These are phyloP conservation scores for Coccyzus lansbergi DNA, from an alignment of 2,797 vertebrate species.

Conservation along the genomic window DNA sequence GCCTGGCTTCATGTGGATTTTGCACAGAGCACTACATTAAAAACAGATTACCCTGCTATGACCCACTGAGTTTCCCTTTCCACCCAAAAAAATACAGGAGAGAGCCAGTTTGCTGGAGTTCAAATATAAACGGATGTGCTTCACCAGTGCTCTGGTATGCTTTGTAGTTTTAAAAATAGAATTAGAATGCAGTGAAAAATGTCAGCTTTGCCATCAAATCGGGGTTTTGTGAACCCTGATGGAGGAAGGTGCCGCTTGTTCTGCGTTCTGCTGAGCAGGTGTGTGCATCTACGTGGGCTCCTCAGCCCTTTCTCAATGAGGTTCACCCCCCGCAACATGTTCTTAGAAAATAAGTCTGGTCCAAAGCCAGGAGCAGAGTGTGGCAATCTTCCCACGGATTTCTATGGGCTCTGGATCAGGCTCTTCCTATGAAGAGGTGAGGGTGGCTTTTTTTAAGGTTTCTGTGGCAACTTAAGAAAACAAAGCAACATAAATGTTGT, in stretches of 20 bases:
- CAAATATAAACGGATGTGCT: constrained; percentile 24
- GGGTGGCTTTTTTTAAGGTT: neutral
- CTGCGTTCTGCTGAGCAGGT: neutral
- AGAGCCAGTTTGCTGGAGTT: constrained; percentile 23
- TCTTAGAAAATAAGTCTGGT: neutral
- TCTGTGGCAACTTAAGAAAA: neutral
- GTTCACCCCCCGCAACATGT: neutral
- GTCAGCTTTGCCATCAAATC: neutral
- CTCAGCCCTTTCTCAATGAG: neutral
- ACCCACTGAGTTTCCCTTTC: constrained; percentile 58
- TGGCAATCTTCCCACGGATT: neutral
- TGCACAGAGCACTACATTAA: constrained; percentile 59
- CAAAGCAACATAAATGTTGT: neutral
- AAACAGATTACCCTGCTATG: constrained; percentile 62
- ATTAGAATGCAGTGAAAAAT: neutral
- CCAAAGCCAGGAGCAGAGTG: neutral
- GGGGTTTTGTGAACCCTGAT: neutral
- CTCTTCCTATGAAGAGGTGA: neutral
- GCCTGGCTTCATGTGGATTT: constrained; percentile 15
- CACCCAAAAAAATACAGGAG: neutral
- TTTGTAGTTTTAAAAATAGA: neutral
- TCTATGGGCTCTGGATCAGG: neutral
- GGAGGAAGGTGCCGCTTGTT: fast-evolving
- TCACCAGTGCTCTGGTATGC: constrained; percentile 54
- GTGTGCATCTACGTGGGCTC: neutral